A percentile compares a stretch with the other conserved stretches of the same genome.
Conservation (phyloP, 2,113 vertebrate species). For the Mobula hypostoma region DNA sequence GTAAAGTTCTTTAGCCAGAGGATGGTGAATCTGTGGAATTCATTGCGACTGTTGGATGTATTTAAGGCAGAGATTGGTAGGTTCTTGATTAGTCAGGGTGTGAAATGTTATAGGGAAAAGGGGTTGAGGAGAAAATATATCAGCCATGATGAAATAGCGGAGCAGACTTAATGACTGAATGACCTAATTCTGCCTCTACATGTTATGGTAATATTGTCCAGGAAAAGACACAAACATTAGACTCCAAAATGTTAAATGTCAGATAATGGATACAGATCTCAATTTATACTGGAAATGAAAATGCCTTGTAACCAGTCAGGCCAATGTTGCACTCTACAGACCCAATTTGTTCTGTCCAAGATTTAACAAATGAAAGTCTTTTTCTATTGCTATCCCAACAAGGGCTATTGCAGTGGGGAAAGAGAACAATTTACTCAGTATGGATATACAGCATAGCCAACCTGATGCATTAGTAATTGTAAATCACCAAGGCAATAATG, state of each 20-base stretch:
- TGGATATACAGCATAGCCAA: neutral
- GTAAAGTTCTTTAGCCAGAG: too few species aligned
- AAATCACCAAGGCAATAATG: neutral
- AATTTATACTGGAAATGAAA: neutral
- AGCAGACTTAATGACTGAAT: too few species aligned
- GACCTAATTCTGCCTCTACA: too few species aligned
- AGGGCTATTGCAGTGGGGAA: neutral
- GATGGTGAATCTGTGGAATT: too few species aligned
- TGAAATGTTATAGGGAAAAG: too few species aligned
- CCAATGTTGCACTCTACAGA: neutral
- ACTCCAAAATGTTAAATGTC: neutral
- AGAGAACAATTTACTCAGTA: neutral
- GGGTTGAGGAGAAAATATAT: too few species aligned
- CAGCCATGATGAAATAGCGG: too few species aligned
- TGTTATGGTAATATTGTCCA: neutral
- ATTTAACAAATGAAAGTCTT: neutral
- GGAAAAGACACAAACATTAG: neutral
- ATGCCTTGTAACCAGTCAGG: neutral
- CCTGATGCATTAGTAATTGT: neutral
- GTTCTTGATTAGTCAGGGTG: too few species aligned
- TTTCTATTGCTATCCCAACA: neutral
- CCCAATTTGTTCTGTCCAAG: too few species aligned
- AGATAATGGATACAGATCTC: neutral
- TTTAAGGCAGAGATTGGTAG: too few species aligned
- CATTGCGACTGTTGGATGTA: too few species aligned